phyloP scores from a whole-genome alignment of 2,797 vertebrate genomes.

The Ambastaia sidthimunki region DNA sequence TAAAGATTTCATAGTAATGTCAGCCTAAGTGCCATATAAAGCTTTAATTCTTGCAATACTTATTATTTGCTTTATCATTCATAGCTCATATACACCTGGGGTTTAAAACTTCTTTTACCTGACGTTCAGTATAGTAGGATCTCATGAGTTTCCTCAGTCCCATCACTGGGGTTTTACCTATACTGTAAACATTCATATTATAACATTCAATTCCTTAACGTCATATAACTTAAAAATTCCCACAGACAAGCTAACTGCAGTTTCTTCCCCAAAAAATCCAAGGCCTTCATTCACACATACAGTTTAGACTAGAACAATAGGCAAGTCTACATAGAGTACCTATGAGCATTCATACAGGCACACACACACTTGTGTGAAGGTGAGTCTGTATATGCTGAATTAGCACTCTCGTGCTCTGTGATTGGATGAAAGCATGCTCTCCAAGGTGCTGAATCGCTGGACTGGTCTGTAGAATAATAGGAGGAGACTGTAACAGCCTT shows the following conservation, averaged over 20 bases:
- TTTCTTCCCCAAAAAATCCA: background rate
- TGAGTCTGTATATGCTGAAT: conserved; percentile 61
- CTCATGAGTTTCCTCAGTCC: background rate
- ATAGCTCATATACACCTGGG: background rate
- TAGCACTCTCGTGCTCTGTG: conserved; percentile 41
- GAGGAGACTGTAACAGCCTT: conserved; percentile 7
- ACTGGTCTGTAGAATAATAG: conserved; percentile 32
- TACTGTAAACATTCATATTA: background rate
- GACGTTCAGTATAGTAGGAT: background rate
- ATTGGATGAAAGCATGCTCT: conserved; percentile 29
- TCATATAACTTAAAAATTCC: conserved; percentile 1
- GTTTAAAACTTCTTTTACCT: too few species aligned
- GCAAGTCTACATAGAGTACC: background rate
- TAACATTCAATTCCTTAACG: background rate
- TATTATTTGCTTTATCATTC: background rate
- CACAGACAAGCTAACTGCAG: background rate
- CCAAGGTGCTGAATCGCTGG: conserved; percentile 60
- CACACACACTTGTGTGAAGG: conserved; percentile 52
- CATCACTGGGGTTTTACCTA: background rate
- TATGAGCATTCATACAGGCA: background rate
- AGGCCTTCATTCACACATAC: background rate
- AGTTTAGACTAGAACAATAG: conserved; percentile 9
- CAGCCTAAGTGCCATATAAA: background rate
- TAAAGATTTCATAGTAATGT: background rate
- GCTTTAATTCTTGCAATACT: background rate